These are phyloP conservation scores for Lamprotornis superbus DNA, from an alignment of 2,113 vertebrate species.

Conservation along the genomic window DNA sequence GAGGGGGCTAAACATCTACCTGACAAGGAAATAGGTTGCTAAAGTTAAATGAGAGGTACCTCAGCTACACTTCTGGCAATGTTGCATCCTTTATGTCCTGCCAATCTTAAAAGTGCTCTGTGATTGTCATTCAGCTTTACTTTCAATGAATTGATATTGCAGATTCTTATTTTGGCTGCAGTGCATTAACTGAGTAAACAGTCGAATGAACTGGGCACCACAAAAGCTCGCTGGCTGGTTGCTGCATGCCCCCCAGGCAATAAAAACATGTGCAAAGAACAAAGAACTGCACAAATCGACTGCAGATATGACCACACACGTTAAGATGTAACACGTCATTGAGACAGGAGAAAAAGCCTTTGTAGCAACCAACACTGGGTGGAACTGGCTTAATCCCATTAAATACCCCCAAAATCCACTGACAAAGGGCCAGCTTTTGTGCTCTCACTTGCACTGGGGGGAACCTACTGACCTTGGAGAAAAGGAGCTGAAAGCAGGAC, in stretches of 20 bases:
- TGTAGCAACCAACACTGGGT: slow-evolving; percentile 19
- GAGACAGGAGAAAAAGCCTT: slow-evolving; percentile 43
- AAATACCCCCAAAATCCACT: slow-evolving; percentile 20
- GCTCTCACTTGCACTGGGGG: neutral
- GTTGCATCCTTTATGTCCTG: neutral
- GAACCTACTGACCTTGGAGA: neutral
- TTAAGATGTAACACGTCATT: slow-evolving; percentile 39
- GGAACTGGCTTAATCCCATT: slow-evolving; percentile 44
- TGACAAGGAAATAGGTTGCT: neutral
- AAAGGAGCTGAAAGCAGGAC: neutral
- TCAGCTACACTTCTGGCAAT: neutral
- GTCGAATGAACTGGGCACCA: slow-evolving; percentile 13
- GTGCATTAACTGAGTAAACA: slow-evolving; percentile 41
- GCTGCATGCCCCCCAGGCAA: slow-evolving; percentile 40
- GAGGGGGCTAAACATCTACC: neutral
- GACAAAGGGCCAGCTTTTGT: slow-evolving; percentile 27
- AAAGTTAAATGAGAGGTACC: neutral
- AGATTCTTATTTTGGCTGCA: slow-evolving; percentile 50
- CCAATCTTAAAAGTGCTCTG: neutral
- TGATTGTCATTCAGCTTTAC: neutral
- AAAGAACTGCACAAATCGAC: slow-evolving; percentile 54
- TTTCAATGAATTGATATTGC: slow-evolving; percentile 19
- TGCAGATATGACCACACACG: slow-evolving; percentile 63
- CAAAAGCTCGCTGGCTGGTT: slow-evolving; percentile 46
- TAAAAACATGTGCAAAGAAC: slow-evolving; percentile 58